Conservation (phyloP, 2,888 invertebrate species). For the Cryptophagus acutangulus region DNA sequence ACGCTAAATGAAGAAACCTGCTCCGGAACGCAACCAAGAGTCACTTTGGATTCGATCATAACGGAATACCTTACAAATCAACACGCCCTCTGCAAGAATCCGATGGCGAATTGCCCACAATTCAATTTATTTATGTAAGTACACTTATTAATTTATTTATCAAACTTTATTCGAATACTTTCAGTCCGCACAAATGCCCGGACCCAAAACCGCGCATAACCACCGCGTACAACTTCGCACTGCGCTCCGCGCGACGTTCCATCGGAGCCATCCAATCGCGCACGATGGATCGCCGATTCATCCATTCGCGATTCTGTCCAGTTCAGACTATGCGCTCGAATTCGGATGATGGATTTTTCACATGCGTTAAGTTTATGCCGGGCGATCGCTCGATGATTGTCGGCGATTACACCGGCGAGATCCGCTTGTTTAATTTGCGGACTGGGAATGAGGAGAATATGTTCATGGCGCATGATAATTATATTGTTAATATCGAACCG, state of each 20-base stretch:
- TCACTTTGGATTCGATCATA: slow-evolving; percentile 85
- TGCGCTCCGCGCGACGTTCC: slow-evolving; percentile 56
- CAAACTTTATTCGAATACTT: too few relatives aligned
- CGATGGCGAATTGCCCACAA: slow-evolving; percentile 95
- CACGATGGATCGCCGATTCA: slow-evolving; percentile 72
- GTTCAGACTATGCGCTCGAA: slow-evolving; percentile 66
- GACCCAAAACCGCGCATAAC: slow-evolving; percentile 68
- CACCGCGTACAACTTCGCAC: slow-evolving; percentile 67
- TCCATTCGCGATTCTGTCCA: slow-evolving; percentile 78
- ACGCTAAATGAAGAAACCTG: slow-evolving; percentile 25
- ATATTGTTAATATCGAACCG: slow-evolving; percentile 73
- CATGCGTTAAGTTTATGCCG: slow-evolving; percentile 53
- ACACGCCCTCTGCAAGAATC: slow-evolving; percentile 96
- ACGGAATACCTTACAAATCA: slow-evolving; percentile 96
- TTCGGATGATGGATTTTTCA: slow-evolving; percentile 70
- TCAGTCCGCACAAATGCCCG: slow-evolving; percentile 92
- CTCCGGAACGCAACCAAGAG: slow-evolving; percentile 45
- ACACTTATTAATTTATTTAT: neutral
- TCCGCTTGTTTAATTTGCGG: slow-evolving; percentile 80
- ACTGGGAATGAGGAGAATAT: slow-evolving; percentile 76
- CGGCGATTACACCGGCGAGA: slow-evolving; percentile 87
- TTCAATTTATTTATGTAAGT: slow-evolving; percentile 85
- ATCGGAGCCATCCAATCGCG: slow-evolving; percentile 54
- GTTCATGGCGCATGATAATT: slow-evolving; percentile 80
- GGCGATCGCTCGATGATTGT: slow-evolving; percentile 59